Conservation (phyloP, 2,888 invertebrate genomes). For the Ectemnius continuus region DNA sequence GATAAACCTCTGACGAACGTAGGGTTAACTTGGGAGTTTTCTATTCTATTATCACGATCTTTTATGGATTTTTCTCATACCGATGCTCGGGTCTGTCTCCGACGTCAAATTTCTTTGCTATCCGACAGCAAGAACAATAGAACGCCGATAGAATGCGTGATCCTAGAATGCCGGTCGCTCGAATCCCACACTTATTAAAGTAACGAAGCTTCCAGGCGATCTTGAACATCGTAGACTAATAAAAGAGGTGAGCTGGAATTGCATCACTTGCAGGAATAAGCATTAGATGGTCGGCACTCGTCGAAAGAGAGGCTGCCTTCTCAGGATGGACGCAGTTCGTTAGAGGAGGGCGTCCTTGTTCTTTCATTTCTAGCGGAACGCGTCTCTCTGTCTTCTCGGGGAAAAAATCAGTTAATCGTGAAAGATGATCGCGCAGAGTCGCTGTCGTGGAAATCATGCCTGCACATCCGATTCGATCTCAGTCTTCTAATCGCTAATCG, state of each 20-base stretch:
- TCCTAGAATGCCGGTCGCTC: not conserved
- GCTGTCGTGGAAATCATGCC: constrained; percentile 11
- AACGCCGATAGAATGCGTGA: not conserved
- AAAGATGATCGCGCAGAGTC: not conserved
- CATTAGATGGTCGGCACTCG: not conserved
- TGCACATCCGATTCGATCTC: constrained; percentile 24
- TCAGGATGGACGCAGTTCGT: not conserved
- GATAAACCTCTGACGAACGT: no score
- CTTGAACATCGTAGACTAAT: not conserved
- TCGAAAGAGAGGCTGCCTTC: no score
- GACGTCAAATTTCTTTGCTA: no score
- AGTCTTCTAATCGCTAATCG: constrained; percentile 48
- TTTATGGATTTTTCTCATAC: no score
- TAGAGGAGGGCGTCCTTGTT: not conserved
- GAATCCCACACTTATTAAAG: not conserved
- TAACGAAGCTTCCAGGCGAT: no score
- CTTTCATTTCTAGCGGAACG: not conserved
- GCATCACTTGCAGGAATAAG: not conserved
- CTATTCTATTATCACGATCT: no score
- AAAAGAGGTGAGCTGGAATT: constrained; percentile 2
- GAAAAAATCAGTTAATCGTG: not conserved
- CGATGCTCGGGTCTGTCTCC: no score
- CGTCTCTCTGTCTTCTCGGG: not conserved
- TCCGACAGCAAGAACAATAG: not conserved
- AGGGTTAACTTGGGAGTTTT: no score